Evolutionary conservation across 2,113 vertebrate species (phyloP), one percentile per base, ranked within the genome.

Genomic region (Burhinus bistriatus): DNA sequence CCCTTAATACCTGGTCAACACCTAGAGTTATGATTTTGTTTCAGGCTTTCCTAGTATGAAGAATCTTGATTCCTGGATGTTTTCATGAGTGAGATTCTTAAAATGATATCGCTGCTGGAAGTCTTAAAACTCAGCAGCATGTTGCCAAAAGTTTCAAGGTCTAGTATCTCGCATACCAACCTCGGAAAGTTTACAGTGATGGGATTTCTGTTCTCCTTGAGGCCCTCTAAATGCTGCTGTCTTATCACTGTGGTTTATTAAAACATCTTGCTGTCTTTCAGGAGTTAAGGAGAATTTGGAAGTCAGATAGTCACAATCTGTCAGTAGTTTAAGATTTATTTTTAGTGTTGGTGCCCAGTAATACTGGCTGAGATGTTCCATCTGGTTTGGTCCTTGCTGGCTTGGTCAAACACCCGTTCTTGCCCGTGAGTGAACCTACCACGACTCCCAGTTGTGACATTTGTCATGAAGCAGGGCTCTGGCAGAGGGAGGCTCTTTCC

Each of bases 351-450:
- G 6, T 77, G 36, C 51, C 55, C 14, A 45, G 5, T 36, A 47
- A 7, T 26, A 30, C 9, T 23, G 42, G 9, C 20, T 54, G 65
- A 44, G 51, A 2, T 58, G 38, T 68, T 66, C 78, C 22, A 9
- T 40, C 21, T 65, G 30, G 18, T 69, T 52, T 73, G 51, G 71
- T 69, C 42, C 38, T 55, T 0, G 0, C 17, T 44, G 83, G 30
- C 58, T 81, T 1, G 0, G 38, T 32, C 45, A 32, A 62, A 82
- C n/a, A 59, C n/a, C 38, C 1, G 0, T 47, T 55, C 54, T 59
- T 83, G 58, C 44, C 40, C 2, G 0, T 25, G 40, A 15, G 6
- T 81, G 49, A 77, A 29, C 23, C 9, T 32, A 21, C 45, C 2
- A 3, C 9, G 49, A 29, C 22, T 82, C 40, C 32, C 32, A 36